Evolutionary conservation across 2,797 vertebrate species (phyloP).

Genomic region (Moxostoma hubbsi): DNA sequence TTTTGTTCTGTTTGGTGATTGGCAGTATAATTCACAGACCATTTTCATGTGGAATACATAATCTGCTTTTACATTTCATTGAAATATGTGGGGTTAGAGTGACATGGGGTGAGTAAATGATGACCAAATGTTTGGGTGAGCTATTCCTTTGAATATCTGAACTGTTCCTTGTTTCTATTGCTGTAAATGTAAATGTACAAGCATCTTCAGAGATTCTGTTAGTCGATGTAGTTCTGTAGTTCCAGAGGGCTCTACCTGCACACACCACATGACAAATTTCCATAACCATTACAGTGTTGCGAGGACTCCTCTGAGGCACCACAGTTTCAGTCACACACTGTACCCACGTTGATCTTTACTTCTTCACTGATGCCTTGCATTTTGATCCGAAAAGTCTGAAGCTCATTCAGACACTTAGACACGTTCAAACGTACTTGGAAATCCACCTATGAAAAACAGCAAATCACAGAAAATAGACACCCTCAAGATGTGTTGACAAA

Average conservation of each 20-base stretch:
- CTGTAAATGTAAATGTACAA: too few relatives aligned
- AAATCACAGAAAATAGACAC: neutral
- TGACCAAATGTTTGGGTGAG: too few relatives aligned
- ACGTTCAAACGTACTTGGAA: slow-evolving; percentile 74
- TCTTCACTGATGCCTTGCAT: slow-evolving; percentile 77
- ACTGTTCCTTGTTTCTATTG: too few relatives aligned
- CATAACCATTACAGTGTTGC: slow-evolving; percentile 68
- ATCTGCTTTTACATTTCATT: too few relatives aligned
- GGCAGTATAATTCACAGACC: too few relatives aligned
- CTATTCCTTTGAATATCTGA: too few relatives aligned
- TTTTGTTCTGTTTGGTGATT: too few relatives aligned
- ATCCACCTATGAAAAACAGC: slow-evolving; percentile 66
- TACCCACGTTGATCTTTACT: slow-evolving; percentile 70
- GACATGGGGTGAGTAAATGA: too few relatives aligned
- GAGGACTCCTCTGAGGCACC: slow-evolving; percentile 52
- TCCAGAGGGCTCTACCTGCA: slow-evolving; percentile 72
- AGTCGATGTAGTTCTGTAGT: neutral
- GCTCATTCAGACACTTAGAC: slow-evolving; percentile 61
- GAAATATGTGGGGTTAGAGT: too few relatives aligned
- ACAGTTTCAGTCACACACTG: slow-evolving; percentile 76
- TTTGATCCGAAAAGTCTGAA: slow-evolving; percentile 67
- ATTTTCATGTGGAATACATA: too few relatives aligned
- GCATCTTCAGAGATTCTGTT: too few relatives aligned
- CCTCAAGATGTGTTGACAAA: too few relatives aligned
- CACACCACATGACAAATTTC: slow-evolving; percentile 74